These are phyloP conservation scores for Bubo scandiacus DNA, from an alignment of 2,113 vertebrate species.

Conservation along the genomic window DNA sequence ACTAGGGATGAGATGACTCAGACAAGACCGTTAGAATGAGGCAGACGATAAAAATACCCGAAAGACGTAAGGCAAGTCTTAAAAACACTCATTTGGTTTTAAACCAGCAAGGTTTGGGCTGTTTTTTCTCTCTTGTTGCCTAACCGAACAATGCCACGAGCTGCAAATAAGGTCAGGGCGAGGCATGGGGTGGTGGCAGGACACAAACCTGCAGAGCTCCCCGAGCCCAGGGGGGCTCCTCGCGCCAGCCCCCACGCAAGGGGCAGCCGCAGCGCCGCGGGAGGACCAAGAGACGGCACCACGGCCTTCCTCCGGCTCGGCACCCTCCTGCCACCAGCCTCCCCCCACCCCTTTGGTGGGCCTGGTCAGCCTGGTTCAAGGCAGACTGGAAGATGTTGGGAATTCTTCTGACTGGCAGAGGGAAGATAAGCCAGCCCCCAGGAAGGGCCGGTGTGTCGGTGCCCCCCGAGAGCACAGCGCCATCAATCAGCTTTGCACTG, in stretches of 20 bases:
- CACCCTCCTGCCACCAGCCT: background rate
- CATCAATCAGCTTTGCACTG: fast-evolving
- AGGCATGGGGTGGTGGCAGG: background rate
- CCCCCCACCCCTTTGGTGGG: fast-evolving
- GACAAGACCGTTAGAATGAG: background rate
- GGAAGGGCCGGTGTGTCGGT: fast-evolving
- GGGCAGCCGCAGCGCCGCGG: background rate
- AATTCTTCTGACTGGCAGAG: fast-evolving
- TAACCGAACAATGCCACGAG: fast-evolving
- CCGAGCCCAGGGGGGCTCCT: background rate
- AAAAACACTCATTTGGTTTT: background rate
- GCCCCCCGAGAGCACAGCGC: background rate
- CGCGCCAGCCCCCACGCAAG: fast-evolving
- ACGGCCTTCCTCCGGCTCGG: fast-evolving
- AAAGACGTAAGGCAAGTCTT: background rate
- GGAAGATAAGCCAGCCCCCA: fast-evolving
- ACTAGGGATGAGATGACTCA: slow-evolving; percentile 43
- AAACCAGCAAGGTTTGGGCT: background rate
- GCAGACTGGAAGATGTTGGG: fast-evolving
- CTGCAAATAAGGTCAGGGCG: fast-evolving
- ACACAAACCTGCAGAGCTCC: fast-evolving
- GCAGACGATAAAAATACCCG: slow-evolving; percentile 47
- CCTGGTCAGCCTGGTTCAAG: too few species aligned
- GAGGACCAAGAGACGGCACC: background rate
- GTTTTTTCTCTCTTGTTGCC: fast-evolving